Evolutionary conservation across 92 coral and sea anemone genomes (phyloP), one percentile per base, ranked within the genome.

Genomic region (Pocillopora grandis): DNA sequence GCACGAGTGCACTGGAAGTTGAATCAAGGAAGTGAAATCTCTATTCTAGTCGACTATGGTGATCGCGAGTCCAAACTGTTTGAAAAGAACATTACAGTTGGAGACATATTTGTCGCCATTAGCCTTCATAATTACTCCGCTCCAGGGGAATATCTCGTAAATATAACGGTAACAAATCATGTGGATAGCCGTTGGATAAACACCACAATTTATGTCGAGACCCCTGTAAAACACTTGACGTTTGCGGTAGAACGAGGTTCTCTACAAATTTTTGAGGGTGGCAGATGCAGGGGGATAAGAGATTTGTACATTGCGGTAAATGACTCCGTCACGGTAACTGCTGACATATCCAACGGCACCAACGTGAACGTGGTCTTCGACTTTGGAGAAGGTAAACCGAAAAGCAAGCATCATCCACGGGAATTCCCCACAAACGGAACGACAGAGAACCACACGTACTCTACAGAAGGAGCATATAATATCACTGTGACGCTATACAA

Each of bases 61-160:
- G 94, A 91, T 66, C 91, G 94, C 0, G 31, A 1, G 19, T 12
- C 49, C 48, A 81, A 72, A 36, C 16, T 49, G 1, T 80, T 86
- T 37, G 62, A 80, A 20, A 14, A 66, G 57, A 73, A 12, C 56
- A 77, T 64, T 64, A 58, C 76, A 72, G 91, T 86, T 10, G 85
- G 62, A 31, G 91, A 84, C 52, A 33, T 77, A 14, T 69, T 72
- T 35, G 79, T 88, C 33, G 90, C 76, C 42, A 64, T 75, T 12
- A 88, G 94, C 68, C 66, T 42, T 33, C 95, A 94, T 67, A 84
- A 73, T 65, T 94, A 94, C 64, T 73, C 80, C 19, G 74, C 68
- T 27, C 80, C 91, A 19, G 92, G 95, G 16, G 88, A 90, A 35
- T 94, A 91, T 58, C 58, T 33, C 27, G 95, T 88, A 0, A 83